Percentiles rank a stretch among this genome's conserved stretches.
These are phyloP conservation scores for human (Homo sapiens) DNA, from an alignment of 2,113 vertebrate genomes.

Conservation along the genomic window GRCh38 chr11:29623001-29623500, in stretches of 20 bases:
- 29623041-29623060: too few relatives aligned
- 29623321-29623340: neutral
- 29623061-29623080: too few relatives aligned
- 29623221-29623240: too few relatives aligned
- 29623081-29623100: too few relatives aligned
- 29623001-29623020: too few relatives aligned
- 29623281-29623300: too few relatives aligned
- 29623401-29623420: neutral
- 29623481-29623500: neutral
- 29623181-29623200: neutral
- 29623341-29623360: neutral
- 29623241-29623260: too few relatives aligned
- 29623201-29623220: too few relatives aligned
- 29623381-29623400: neutral
- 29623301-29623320: neutral
- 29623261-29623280: too few relatives aligned
- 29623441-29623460: neutral
- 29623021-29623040: neutral
- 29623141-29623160: fast-evolving
- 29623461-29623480: neutral
- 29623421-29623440: neutral
- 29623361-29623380: neutral
- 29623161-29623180: too few relatives aligned
- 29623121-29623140: too few relatives aligned
- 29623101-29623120: too few relatives aligned